These are phyloP conservation scores for Coracopsis vasa DNA, from an alignment of 2,113 vertebrate species.

Conservation along the genomic window DNA sequence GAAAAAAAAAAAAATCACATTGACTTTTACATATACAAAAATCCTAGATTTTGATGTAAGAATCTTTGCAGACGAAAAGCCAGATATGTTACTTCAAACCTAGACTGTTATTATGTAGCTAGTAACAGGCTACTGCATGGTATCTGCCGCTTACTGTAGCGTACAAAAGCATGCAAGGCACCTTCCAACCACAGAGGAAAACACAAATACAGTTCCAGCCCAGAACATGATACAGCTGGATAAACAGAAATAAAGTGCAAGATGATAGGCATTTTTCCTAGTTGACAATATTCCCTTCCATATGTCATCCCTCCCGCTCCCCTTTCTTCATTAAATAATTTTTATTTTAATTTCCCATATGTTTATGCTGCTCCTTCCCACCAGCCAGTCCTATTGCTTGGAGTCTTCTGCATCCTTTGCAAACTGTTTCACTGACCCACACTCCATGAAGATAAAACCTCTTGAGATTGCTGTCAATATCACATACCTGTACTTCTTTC, in stretches of 20 bases:
- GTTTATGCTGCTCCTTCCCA: background rate
- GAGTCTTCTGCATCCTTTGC: background rate
- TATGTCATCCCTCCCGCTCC: background rate
- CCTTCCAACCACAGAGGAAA: background rate
- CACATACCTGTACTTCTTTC: background rate
- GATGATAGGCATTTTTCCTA: background rate
- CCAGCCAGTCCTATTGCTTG: background rate
- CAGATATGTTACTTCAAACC: background rate
- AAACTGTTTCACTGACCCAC: background rate
- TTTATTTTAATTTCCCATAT: background rate
- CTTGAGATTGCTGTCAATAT: background rate
- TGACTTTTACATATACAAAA: background rate
- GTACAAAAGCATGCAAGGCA: background rate
- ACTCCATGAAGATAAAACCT: background rate
- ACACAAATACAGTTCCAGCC: background rate
- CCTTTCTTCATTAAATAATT: background rate
- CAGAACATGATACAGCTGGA: background rate
- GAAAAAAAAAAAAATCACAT: background rate
- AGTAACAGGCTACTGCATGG: background rate
- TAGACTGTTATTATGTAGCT: background rate
- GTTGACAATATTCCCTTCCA: background rate
- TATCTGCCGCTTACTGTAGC: background rate
- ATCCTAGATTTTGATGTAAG: background rate
- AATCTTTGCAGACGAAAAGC: background rate
- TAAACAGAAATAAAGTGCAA: background rate